phyloP scores from a whole-genome alignment of 1,140 invertebrate species.

The Philotrypesis tridentata region DNA sequence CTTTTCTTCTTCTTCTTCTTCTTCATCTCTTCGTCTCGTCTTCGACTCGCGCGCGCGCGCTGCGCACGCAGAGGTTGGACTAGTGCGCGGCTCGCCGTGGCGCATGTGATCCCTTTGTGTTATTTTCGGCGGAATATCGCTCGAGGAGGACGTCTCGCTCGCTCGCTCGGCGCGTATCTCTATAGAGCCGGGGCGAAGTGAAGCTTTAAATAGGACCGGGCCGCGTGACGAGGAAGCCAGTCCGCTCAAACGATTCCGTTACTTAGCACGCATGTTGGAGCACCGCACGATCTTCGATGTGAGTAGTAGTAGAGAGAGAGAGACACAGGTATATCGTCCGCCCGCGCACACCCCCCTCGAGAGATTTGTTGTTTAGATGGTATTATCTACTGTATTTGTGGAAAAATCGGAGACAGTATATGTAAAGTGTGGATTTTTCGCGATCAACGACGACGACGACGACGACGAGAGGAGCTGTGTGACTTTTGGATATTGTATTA shows the following conservation, averaged over 20 bases:
- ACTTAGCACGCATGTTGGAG: constrained; percentile 68
- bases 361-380: too few relatives aligned
- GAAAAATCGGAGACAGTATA: too few relatives aligned
- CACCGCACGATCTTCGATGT: constrained; percentile 71
- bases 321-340: too few relatives aligned
- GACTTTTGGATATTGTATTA: too few relatives aligned
- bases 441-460: too few relatives aligned
- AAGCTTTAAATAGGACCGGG: constrained; percentile 73
- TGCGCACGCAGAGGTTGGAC: constrained; percentile 10
- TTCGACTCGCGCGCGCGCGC: background rate
- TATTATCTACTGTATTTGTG: too few relatives aligned
- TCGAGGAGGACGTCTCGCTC: background rate
- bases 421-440: too few relatives aligned
- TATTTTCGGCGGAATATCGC: constrained; percentile 69
- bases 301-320: too few relatives aligned
- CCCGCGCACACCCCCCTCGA: too few relatives aligned
- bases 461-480: too few relatives aligned
- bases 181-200: constrained; percentile 48
- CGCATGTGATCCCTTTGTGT: constrained; percentile 69
- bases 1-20: background rate
- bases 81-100: constrained; percentile 17
- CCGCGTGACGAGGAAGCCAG: constrained; percentile 67
- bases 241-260: constrained; percentile 62
- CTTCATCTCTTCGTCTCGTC: background rate
- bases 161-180: too few relatives aligned